phyloP scores from a whole-genome alignment of 2,888 invertebrate species.

The Trichogramma dendrolimi region DNA sequence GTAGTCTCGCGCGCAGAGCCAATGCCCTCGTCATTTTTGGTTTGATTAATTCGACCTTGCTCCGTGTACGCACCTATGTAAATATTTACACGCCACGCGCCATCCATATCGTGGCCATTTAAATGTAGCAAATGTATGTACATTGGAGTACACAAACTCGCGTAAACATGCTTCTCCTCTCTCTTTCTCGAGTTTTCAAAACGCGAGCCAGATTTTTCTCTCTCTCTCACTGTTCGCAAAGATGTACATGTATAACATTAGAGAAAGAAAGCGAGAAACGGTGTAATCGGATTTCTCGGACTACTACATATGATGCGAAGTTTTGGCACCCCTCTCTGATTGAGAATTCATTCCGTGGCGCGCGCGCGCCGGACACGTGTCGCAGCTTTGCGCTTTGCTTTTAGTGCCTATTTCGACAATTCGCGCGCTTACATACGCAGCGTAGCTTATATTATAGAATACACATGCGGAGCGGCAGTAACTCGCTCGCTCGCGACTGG shows the following conservation, averaged over 20 bases:
- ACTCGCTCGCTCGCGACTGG: slow-evolving; percentile 29
- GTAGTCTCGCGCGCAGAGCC: too few species aligned
- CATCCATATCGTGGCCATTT: slow-evolving; percentile 10
- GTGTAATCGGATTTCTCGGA: slow-evolving; percentile 27
- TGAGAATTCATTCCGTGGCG: slow-evolving; percentile 26
- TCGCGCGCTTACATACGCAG: too few species aligned
- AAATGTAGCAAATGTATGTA: slow-evolving; percentile 6
- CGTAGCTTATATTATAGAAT: too few species aligned
- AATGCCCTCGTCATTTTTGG: too few species aligned
- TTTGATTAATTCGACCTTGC: too few species aligned
- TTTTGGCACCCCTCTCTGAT: slow-evolving; percentile 17
- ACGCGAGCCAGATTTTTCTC: slow-evolving; percentile 19
- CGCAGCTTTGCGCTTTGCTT: slow-evolving; percentile 17
- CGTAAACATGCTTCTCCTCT: too few species aligned
- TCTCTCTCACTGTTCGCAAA: slow-evolving; percentile 12
- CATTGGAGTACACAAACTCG: too few species aligned
- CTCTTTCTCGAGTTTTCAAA: too few species aligned
- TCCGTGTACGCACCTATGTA: not conserved
- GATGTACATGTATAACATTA: not conserved
- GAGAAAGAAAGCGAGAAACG: not conserved
- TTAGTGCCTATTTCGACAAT: not conserved
- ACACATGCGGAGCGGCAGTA: too few species aligned
- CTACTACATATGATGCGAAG: not conserved
- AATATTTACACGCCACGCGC: not conserved
- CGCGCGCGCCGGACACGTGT: slow-evolving; percentile 38